These are phyloP conservation scores for Aphrophora alni DNA, from an alignment of 2,888 invertebrate species.

Conservation along the genomic window DNA sequence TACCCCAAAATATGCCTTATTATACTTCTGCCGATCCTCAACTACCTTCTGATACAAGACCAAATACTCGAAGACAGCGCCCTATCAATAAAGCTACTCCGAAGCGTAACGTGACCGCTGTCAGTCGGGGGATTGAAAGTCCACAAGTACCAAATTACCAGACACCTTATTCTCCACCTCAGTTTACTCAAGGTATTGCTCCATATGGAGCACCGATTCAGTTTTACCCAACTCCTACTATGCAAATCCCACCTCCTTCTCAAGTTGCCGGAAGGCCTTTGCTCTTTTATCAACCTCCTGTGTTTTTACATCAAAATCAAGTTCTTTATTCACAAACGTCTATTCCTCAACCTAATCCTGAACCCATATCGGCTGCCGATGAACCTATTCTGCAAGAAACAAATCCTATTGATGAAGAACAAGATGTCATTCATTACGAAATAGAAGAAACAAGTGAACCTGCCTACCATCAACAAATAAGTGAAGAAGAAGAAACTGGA, in stretches of 20 bases:
- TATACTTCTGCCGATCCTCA: not conserved
- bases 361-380: not conserved
- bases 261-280: constrained; percentile 9
- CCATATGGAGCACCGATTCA: not conserved
- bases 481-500: constrained; percentile 50
- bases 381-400: not conserved
- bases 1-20: not conserved
- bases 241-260: constrained; percentile 6
- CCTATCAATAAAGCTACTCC: not conserved
- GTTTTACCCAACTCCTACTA: not conserved
- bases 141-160: not conserved
- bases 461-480: constrained; percentile 57
- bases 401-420: not conserved
- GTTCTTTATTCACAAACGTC: not conserved
- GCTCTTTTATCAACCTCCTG: not conserved
- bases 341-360: not conserved
- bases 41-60: not conserved
- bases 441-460: constrained; percentile 20
- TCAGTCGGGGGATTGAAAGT: not conserved
- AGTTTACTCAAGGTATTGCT: not conserved
- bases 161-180: not conserved
- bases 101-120: not conserved
- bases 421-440: not conserved
- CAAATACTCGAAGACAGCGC: not conserved
- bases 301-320: not conserved